phyloP scores from a whole-genome alignment of 2,797 vertebrate genomes.

The Eremophila alpestris region DNA sequence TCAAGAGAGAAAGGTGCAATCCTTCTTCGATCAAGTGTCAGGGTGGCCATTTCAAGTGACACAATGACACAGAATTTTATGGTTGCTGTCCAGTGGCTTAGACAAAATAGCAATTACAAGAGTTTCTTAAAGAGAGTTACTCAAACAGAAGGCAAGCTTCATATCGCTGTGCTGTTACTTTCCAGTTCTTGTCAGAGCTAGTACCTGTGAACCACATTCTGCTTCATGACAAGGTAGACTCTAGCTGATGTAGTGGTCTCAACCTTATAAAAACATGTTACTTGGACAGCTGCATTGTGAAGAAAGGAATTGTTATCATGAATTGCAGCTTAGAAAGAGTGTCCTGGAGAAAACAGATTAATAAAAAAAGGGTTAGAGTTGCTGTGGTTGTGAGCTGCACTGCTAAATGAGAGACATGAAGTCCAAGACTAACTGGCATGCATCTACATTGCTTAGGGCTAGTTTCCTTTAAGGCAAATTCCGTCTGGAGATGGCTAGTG shows the following conservation, averaged over 20 bases:
- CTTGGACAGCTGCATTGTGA: background rate
- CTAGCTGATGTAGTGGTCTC: background rate
- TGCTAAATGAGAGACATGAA: background rate
- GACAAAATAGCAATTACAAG: background rate
- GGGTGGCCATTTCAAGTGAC: background rate
- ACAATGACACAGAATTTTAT: background rate
- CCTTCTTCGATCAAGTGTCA: background rate
- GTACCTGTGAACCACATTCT: background rate
- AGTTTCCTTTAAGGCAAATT: background rate
- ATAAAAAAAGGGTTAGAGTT: background rate
- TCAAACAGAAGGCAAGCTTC: background rate
- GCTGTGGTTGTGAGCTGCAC: background rate
- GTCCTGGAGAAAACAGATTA: background rate
- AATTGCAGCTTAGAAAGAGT: background rate
- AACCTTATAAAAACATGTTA: background rate
- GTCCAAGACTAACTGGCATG: background rate
- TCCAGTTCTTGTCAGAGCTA: background rate
- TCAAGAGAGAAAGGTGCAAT: background rate
- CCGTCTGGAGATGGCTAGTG: background rate
- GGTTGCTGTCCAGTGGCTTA: background rate
- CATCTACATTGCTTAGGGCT: background rate
- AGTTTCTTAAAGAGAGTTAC: background rate
- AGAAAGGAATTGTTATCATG: background rate
- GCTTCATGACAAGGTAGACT: background rate
- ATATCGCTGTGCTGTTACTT: background rate